Evolutionary conservation across 2,797 vertebrate genomes (phyloP).

Genomic region (Halcyon badia): DNA sequence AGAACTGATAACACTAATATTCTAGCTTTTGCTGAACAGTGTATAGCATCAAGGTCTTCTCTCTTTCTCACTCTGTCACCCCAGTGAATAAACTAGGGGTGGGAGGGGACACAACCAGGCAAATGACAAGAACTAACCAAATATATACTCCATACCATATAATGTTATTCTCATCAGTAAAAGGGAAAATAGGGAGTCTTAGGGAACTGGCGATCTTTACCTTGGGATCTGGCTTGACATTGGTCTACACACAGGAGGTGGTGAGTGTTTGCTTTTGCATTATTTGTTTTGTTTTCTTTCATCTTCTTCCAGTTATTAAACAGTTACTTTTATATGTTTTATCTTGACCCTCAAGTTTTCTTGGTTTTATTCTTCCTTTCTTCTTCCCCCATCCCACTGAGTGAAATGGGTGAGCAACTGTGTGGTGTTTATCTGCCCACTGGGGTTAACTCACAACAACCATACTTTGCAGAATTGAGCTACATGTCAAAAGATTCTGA

Average conservation of each 20-base stretch:
- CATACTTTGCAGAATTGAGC: background rate
- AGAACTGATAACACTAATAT: background rate
- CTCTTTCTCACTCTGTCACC: background rate
- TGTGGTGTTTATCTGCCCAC: background rate
- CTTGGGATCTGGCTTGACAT: background rate
- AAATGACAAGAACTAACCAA: background rate
- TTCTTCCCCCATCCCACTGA: background rate
- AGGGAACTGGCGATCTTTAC: background rate
- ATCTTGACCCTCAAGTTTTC: background rate
- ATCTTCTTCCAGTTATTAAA: background rate
- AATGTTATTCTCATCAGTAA: background rate
- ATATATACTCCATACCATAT: background rate
- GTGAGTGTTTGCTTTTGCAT: background rate
- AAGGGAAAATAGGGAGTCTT: background rate
- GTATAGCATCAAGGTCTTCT: background rate
- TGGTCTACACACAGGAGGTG: fast-evolving
- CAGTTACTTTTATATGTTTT: background rate
- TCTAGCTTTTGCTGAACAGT: background rate
- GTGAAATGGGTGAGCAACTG: fast-evolving
- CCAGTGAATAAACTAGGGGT: background rate
- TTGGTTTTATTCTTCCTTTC: background rate
- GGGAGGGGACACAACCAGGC: fast-evolving
- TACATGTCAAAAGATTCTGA: background rate
- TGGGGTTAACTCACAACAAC: background rate
- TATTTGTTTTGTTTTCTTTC: background rate